phyloP scores from a whole-genome alignment of 2,888 invertebrate genomes.

The Stegana nigrithorax region DNA sequence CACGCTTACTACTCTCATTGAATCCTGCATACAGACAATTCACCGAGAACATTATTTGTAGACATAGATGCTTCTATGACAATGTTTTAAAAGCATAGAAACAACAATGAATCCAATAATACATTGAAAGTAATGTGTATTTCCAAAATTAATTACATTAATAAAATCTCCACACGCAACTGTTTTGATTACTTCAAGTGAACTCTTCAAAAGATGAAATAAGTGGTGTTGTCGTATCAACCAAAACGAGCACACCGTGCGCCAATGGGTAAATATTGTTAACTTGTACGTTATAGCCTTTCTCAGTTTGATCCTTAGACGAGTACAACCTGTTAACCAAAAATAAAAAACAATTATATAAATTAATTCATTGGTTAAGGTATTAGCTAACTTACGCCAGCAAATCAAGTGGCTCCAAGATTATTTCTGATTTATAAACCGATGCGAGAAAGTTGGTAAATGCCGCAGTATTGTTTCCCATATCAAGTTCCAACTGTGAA shows the following conservation, averaged over 20 bases:
- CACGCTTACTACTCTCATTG: too few species aligned
- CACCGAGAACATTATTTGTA: too few species aligned
- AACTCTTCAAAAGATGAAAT: slow-evolving; percentile 59
- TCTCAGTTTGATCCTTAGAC: slow-evolving; percentile 70
- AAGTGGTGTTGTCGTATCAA: slow-evolving; percentile 75
- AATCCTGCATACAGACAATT: too few species aligned
- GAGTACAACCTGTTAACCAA: slow-evolving; percentile 70
- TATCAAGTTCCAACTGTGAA: slow-evolving; percentile 46
- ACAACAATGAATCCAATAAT: too few species aligned
- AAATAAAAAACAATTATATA: too few species aligned
- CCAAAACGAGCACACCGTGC: slow-evolving; percentile 73
- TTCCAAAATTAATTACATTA: neutral
- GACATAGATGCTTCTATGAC: neutral
- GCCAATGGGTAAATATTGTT: slow-evolving; percentile 72
- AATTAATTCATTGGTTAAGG: neutral
- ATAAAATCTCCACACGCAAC: neutral
- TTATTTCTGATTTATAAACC: slow-evolving; percentile 68
- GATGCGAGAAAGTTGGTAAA: slow-evolving; percentile 68
- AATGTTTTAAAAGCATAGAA: neutral
- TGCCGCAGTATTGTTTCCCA: slow-evolving; percentile 67
- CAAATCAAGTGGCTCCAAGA: slow-evolving; percentile 70
- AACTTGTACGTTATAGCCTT: slow-evolving; percentile 72
- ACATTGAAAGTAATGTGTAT: neutral
- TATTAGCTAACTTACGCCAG: slow-evolving; percentile 69
- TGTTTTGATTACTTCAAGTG: slow-evolving; percentile 11